These are phyloP conservation scores for Magallana ariakensis DNA, from an alignment of 1,140 invertebrate genomes.

Conservation along the genomic window DNA sequence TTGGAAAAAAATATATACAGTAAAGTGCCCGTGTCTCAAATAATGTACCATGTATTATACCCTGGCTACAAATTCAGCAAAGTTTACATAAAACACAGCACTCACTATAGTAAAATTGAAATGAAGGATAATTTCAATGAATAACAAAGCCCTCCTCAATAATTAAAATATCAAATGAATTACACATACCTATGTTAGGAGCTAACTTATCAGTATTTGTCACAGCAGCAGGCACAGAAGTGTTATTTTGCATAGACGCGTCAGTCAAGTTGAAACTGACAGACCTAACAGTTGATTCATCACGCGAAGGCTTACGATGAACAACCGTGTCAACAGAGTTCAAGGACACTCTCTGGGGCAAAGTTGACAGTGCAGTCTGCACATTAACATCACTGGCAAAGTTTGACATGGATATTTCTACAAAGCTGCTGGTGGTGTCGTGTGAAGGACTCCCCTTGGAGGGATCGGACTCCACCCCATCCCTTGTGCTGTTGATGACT, in stretches of 20 bases:
- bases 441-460: neutral
- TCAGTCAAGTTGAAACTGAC: constrained; percentile 55
- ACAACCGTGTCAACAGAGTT: constrained; percentile 13
- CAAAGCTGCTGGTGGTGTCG: constrained; percentile 57
- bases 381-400: constrained; percentile 35
- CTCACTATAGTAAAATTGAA: too few species aligned
- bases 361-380: constrained; percentile 19
- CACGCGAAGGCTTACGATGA: constrained; percentile 13
- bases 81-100: too few species aligned
- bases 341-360: constrained; percentile 6
- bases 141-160: too few species aligned
- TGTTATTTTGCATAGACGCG: constrained; percentile 54
- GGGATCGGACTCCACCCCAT: neutral
- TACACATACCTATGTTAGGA: constrained; percentile 66
- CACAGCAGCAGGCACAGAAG: constrained; percentile 38
- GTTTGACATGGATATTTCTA: constrained; percentile 59
- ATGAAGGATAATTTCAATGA: too few species aligned
- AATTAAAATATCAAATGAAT: too few species aligned
- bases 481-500: constrained; percentile 51
- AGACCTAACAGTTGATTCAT: constrained; percentile 38
- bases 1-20: too few species aligned
- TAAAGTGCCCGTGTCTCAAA: too few species aligned
- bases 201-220: constrained; percentile 36
- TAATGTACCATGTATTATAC: too few species aligned
- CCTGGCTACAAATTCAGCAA: too few species aligned